A percentile compares a stretch with the other conserved stretches of the same genome.
These are phyloP conservation scores for Enteromius afrohamiltoni DNA, from an alignment of 2,797 vertebrate genomes.

Conservation along the genomic window DNA sequence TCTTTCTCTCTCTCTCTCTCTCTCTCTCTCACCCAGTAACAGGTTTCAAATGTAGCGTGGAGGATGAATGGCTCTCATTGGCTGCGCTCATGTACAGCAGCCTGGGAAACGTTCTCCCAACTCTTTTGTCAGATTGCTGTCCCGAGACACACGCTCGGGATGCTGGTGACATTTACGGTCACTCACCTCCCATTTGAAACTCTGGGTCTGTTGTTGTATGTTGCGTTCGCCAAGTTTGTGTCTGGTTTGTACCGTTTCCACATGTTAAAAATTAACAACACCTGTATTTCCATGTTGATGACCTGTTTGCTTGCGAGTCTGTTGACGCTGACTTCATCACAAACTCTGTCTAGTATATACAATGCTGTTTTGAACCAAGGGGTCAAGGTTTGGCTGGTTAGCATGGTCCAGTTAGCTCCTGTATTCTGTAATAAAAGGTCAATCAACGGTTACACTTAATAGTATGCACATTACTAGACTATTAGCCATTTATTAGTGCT, in stretches of 20 bases:
- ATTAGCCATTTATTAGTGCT: too few species aligned
- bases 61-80: conserved; percentile 48
- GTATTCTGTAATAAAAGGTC: background rate
- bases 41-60: conserved; percentile 50
- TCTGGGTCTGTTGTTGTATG: conserved; percentile 53
- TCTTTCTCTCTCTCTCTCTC: conserved; percentile 23
- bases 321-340: conserved; percentile 26
- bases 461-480: too few species aligned
- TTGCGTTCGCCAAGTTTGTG: conserved; percentile 51
- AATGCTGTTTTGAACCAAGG: background rate
- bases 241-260: conserved; percentile 51
- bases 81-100: conserved; percentile 24
- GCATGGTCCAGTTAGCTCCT: conserved; percentile 3
- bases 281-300: conserved; percentile 28
- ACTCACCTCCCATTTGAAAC: conserved; percentile 63
- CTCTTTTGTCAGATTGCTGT: conserved; percentile 50
- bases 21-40: conserved; percentile 36
- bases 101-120: conserved; percentile 39
- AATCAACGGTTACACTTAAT: too few species aligned
- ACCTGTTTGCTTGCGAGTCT: conserved; percentile 28
- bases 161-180: conserved; percentile 39
- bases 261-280: conserved; percentile 55
- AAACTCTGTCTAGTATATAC: conserved; percentile 7
- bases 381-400: conserved; percentile 22
- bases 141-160: conserved; percentile 43